Conservation (phyloP, 2,888 invertebrate genomes). For the Barypeithes pellucidus region DNA sequence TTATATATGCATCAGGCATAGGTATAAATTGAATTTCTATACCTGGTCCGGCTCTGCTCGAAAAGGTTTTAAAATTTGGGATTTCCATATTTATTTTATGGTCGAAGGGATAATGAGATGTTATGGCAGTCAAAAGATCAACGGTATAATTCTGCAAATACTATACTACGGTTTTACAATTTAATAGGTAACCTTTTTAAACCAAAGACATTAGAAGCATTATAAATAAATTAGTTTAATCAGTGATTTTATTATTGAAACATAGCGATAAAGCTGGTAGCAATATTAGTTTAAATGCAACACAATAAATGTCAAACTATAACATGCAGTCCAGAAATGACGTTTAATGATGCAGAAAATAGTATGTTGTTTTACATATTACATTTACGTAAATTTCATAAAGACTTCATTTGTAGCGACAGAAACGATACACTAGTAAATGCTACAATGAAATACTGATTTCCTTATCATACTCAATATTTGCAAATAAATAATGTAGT, state of each 20-base stretch:
- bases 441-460: background rate
- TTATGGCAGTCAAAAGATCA: too few relatives aligned
- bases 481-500: background rate
- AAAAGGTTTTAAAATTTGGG: too few relatives aligned
- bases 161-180: too few relatives aligned
- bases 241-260: conserved; percentile 5
- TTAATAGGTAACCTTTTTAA: too few relatives aligned
- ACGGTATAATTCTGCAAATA: too few relatives aligned
- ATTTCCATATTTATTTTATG: too few relatives aligned
- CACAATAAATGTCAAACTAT: conserved; percentile 18
- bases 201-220: too few relatives aligned
- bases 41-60: too few relatives aligned
- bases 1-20: too few relatives aligned
- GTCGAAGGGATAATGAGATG: too few relatives aligned
- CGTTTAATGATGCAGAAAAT: conserved; percentile 19
- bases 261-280: background rate
- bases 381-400: conserved; percentile 9
- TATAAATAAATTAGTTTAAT: conserved; percentile 6
- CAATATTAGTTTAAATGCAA: conserved; percentile 5
- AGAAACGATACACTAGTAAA: background rate
- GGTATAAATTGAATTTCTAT: too few relatives aligned
- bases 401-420: background rate
- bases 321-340: background rate
- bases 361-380: conserved; percentile 25
- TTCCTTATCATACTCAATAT: background rate